Conservation (phyloP, 2,113 vertebrate genomes). For the Cebus imitator region DNA sequence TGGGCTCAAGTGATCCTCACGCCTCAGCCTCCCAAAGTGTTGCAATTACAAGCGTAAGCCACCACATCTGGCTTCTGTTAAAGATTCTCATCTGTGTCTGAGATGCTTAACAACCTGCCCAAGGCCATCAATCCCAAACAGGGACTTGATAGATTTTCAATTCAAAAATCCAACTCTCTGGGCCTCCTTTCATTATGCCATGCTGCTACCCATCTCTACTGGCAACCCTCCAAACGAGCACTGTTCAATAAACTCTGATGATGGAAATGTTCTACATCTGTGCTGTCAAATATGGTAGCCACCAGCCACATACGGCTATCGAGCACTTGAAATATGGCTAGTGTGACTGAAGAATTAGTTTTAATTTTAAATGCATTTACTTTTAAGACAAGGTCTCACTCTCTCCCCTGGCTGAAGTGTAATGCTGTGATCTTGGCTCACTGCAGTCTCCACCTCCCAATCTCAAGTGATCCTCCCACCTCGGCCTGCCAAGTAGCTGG, state of each 20-base stretch:
- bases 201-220: background rate
- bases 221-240: constrained; percentile 21
- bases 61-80: background rate
- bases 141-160: background rate
- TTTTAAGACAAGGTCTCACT: no score
- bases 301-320: background rate
- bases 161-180: background rate
- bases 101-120: background rate
- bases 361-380: background rate
- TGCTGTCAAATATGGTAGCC: background rate
- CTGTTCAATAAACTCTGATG: background rate
- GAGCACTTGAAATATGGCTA: background rate
- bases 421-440: no score
- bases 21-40: no score
- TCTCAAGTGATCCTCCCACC: no score
- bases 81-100: background rate
- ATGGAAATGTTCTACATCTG: background rate
- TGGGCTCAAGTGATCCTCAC: no score
- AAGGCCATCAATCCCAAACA: background rate
- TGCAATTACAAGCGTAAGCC: no score
- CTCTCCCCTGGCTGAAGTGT: no score
- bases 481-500: no score
- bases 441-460: no score
- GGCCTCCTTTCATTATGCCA: background rate
- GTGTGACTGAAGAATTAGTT: background rate